Evolutionary conservation across 2,888 invertebrate genomes (phyloP), one percentile per base, ranked within the genome.

Genomic region (Suillia variegata): DNA sequence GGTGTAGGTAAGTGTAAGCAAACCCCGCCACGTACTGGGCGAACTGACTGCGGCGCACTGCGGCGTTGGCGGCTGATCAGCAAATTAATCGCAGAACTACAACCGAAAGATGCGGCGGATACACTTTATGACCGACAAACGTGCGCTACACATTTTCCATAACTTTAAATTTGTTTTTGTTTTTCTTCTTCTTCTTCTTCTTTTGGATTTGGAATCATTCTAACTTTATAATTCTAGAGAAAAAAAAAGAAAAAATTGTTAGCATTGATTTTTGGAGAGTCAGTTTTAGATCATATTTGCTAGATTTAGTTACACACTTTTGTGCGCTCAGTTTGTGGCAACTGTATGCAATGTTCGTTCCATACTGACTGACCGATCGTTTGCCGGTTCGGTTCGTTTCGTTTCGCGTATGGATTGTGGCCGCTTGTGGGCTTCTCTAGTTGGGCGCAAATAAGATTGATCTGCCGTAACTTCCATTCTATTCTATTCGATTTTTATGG

Each of bases 371-470:
- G 21, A 55, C 34, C 48, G 22, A 34, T 42, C 15, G 13, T 38
- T 38, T 20, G 22, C 56, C 5, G 13, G 21, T 38, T 38, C 42
- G 21, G 54, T 38, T 24, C 54, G 38, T 38, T 54, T 38, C 4
- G 38, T n/a, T 38, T 8, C 31, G 13, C 38, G 38, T 8, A 8
- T 31, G 38, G 38, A 8, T 38, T n/a, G n/a, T n/a, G n/a, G n/a
- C n/a, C 4, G 38, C 38, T n/a, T 4, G n/a, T n/a, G 6, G 18
- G 45, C 45, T 45, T 4, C 45, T 45, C 6, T 45, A 20, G 45
- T 45, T 20, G 45, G 72, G 74, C 73, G 71, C 73, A 74, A 74
- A 71, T 68, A 72, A 74, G 74, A 74, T 74, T 73, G 74, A 74
- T 74, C 74, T 74, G 72, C 70, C 67, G 72, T 73, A 73, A 74